Evolutionary conservation across 2,797 vertebrate genomes (phyloP).

Genomic region (Hylomyscus alleni): DNA sequence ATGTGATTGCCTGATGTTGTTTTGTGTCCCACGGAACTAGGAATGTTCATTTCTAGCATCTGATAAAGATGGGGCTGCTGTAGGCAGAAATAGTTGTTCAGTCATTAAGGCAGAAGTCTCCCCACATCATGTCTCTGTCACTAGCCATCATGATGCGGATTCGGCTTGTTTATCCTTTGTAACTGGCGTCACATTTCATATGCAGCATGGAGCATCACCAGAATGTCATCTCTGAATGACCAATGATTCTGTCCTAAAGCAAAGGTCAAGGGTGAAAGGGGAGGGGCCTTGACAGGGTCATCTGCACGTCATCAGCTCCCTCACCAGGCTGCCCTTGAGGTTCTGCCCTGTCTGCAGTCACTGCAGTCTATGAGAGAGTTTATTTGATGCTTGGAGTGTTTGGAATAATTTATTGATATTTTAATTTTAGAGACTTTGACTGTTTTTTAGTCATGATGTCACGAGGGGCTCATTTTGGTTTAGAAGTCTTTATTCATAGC

Average conservation of each 20-base stretch:
- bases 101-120: background rate
- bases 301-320: background rate
- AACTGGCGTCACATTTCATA: background rate
- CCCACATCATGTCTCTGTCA: background rate
- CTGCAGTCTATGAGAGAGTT: background rate
- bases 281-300: too few relatives aligned
- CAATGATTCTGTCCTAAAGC: background rate
- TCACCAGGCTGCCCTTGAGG: background rate
- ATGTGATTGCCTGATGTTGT: background rate
- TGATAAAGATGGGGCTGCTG: background rate
- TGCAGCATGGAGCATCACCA: background rate
- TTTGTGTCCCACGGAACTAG: background rate
- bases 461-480: background rate
- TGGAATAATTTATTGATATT: background rate
- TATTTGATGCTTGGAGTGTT: background rate
- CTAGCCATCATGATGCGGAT: background rate
- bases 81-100: background rate
- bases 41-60: background rate
- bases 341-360: background rate
- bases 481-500: background rate
- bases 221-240: background rate
- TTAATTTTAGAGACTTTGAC: background rate
- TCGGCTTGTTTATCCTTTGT: background rate
- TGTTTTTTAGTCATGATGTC: background rate
- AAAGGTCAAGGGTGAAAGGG: background rate